A percentile compares a stretch with the other conserved stretches of the same genome.
Evolutionary conservation across 1,140 invertebrate genomes (phyloP).

Genomic region (Patella vulgata): DNA sequence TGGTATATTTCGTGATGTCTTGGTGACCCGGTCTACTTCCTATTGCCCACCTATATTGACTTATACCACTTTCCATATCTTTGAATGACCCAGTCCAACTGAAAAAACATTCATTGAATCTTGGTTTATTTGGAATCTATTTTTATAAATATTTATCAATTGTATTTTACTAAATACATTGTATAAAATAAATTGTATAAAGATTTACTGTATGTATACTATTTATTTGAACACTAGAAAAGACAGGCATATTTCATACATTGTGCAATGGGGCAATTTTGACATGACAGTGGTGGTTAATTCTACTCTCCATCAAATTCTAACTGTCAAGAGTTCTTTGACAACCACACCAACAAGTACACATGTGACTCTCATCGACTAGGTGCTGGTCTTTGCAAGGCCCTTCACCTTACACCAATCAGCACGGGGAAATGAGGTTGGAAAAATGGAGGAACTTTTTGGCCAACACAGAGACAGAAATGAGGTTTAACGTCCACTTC

Average conservation of each 20-base stretch:
- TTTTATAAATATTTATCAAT: neutral
- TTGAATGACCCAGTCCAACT: slow-evolving; percentile 44
- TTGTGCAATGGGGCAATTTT: neutral
- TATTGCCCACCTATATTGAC: slow-evolving; percentile 30
- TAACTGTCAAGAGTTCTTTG: no score
- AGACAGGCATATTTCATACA: no score
- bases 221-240: neutral
- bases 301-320: no score
- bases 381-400: no score
- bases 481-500: no score
- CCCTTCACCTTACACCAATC: no score
- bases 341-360: no score
- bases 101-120: slow-evolving; percentile 10
- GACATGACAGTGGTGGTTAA: neutral
- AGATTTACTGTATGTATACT: neutral
- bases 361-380: no score
- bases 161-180: neutral
- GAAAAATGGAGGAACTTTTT: no score
- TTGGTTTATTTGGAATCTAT: neutral
- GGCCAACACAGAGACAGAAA: no score
- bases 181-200: neutral
- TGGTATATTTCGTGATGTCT: slow-evolving; percentile 31
- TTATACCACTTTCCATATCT: slow-evolving; percentile 39
- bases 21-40: slow-evolving; percentile 39
- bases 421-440: no score